Percentiles rank a stretch among this genome's conserved stretches.
phyloP scores from a whole-genome alignment of 2,113 vertebrate species.

The Elgaria multicarinata region DNA sequence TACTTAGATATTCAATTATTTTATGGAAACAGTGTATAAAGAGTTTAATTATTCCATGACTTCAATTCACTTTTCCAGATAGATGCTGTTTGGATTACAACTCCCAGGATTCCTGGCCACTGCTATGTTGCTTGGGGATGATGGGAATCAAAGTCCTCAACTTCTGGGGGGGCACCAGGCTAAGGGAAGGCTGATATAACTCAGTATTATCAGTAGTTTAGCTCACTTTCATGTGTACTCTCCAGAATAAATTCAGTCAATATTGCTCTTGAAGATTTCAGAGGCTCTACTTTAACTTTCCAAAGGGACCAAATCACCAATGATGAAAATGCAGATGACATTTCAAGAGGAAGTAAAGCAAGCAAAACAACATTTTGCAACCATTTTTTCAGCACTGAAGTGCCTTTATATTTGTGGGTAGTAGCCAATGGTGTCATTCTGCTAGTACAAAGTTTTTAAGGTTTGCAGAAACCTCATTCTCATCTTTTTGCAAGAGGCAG shows the following conservation, averaged over 20 bases:
- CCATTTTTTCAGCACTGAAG: slow-evolving; percentile 6
- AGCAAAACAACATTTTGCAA: slow-evolving; percentile 1
- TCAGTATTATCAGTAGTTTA: slow-evolving; percentile 39
- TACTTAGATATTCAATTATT: slow-evolving; percentile 57
- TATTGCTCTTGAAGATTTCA: slow-evolving; percentile 26
- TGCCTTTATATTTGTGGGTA: too few relatives aligned
- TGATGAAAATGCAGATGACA: neutral
- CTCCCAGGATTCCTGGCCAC: too few relatives aligned
- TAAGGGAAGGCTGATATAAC: too few relatives aligned
- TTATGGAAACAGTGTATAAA: slow-evolving; percentile 58
- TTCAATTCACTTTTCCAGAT: slow-evolving; percentile 39
- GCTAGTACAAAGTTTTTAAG: too few relatives aligned
- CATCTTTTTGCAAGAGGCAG: too few relatives aligned
- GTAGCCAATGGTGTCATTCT: too few relatives aligned
- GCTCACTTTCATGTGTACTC: slow-evolving; percentile 33
- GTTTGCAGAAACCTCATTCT: too few relatives aligned
- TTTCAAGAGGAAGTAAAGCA: slow-evolving; percentile 12
- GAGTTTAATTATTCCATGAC: slow-evolving; percentile 49
- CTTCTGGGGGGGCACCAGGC: too few relatives aligned
- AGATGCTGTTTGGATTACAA: neutral
- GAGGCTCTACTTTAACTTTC: slow-evolving; percentile 27
- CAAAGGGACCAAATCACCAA: slow-evolving; percentile 36
- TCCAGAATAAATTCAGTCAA: slow-evolving; percentile 45
- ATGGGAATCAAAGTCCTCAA: too few relatives aligned
- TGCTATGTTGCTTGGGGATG: too few relatives aligned